Base-by-base conservation (phyloP, 2,888 invertebrate species). In the Drosophila paranaensis region DNA sequence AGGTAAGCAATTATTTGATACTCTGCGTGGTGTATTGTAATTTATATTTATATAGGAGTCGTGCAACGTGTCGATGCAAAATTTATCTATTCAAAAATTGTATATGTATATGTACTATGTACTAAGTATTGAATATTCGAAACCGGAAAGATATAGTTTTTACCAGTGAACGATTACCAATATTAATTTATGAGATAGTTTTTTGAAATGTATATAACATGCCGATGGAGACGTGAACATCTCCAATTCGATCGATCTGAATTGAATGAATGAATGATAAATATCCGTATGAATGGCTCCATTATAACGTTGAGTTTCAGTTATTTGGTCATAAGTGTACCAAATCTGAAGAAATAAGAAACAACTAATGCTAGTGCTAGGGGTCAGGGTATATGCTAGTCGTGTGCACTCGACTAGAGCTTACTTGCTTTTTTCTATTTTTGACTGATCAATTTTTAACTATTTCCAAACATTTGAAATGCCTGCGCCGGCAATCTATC, bases 361-460 rank as follows among this genome's bases (percentile, higher is more conserved):
- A 20, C 20, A 20, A 20, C 6, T 20, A 43, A 3, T 10, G 10
- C 9, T 42, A 42, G 2, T 13, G 5, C 20, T 20, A 1, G 10
- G n/a, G 11, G 3, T 16, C 6, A 50, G 48, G 48, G 48, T 50
- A 50, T 33, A 33, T n/a, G 16, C 11, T 16, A 50, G 48, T 11
- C 33, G 16, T 33, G 11, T n/a, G 3, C 3, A 30, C 6, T 14
- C n/a, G 30, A 30, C 11, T 30, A 3, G 14, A 8, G 25, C 25
- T 27, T 14, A 46, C 14, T n/a, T 25, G n/a, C n/a, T 13, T 51
- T 14, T 68, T 65, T 70, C 43, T 69, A 16, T 61, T 69, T 66
- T 71, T 64, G 60, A 78, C 74, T 86, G 83, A 83, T 83, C 77
- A 74, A 67, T 79, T 70, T 71, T 53, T 64, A 64, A 79, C 65